phyloP scores from a whole-genome alignment of 2,113 vertebrate genomes.

The Columbina picui region DNA sequence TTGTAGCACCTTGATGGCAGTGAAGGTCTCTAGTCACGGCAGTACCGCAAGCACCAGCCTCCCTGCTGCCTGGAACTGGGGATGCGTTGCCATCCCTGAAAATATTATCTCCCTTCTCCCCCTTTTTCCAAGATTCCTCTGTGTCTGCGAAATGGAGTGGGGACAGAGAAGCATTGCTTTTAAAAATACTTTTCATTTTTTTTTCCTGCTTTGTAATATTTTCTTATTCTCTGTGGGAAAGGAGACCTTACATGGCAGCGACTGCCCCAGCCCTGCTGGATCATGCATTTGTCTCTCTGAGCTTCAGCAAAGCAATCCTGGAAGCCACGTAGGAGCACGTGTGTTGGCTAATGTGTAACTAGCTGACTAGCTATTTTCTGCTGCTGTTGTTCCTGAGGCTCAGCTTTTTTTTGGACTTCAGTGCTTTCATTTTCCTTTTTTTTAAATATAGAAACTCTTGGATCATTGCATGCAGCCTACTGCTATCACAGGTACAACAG shows the following conservation, averaged over 20 bases:
- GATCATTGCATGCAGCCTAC: not conserved
- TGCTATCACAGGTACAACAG: not conserved
- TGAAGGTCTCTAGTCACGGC: not conserved
- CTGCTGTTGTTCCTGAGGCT: not conserved
- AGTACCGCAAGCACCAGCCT: not conserved
- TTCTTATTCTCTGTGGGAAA: not conserved
- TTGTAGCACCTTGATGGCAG: not conserved
- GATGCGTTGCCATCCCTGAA: not conserved
- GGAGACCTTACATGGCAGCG: accelerated
- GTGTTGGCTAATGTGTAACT: constrained; percentile 42
- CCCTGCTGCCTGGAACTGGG: not conserved
- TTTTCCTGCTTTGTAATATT: not conserved
- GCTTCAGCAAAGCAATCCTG: accelerated
- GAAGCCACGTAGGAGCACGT: not conserved
- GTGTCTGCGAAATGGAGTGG: not conserved
- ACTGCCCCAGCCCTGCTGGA: not conserved
- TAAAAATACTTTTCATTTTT: not conserved
- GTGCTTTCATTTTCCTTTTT: not conserved
- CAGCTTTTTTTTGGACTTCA: not conserved
- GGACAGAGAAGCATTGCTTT: not conserved
- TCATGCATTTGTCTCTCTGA: not conserved
- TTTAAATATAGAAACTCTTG: not conserved
- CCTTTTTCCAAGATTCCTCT: not conserved
- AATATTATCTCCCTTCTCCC: not conserved
- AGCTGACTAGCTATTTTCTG: not conserved